A percentile compares a stretch with the other conserved stretches of the same genome.
Conservation (phyloP, 2,113 vertebrate genomes). For the Salvelinus fontinalis region DNA sequence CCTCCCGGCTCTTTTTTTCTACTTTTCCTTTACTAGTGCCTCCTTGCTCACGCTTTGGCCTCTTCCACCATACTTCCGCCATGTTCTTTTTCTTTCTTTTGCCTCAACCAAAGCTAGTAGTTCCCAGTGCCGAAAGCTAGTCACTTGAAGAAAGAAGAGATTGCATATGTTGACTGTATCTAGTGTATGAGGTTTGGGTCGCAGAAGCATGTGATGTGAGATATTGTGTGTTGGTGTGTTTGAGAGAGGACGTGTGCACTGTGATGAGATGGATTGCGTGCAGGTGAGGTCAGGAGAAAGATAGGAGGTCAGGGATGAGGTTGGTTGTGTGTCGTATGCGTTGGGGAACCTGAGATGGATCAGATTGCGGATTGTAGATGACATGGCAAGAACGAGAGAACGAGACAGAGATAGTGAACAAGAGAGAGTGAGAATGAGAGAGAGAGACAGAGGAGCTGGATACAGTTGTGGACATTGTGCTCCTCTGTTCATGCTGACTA, state of each 20-base stretch:
- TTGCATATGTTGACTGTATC: conserved; percentile 5
- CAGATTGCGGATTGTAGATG: conserved; percentile 26
- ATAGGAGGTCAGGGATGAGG: conserved; percentile 36
- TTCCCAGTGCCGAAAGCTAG: not conserved
- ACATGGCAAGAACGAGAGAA: conserved; percentile 1
- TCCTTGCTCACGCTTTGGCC: not conserved
- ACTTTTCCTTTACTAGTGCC: not conserved
- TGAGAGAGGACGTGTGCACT: conserved; percentile 19
- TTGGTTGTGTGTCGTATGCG: conserved; percentile 16
- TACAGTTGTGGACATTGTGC: not conserved
- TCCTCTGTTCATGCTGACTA: not conserved
- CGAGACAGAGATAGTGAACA: not conserved
- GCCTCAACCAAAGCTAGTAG: conserved; percentile 10
- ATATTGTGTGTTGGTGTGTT: conserved; percentile 9
- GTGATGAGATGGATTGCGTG: conserved; percentile 41
- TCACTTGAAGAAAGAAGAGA: not conserved
- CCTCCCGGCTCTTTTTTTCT: not conserved
- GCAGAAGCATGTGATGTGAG: not conserved
- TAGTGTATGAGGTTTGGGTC: not conserved
- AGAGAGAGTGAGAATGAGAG: not conserved
- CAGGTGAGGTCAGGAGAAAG: conserved; percentile 41
- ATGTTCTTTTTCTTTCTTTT: not conserved
- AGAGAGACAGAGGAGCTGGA: not conserved
- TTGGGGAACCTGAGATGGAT: conserved; percentile 32
- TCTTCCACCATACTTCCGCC: not conserved